These are phyloP conservation scores for Drosophila miranda DNA, from an alignment of 1,140 invertebrate genomes.

Conservation along the genomic window DNA sequence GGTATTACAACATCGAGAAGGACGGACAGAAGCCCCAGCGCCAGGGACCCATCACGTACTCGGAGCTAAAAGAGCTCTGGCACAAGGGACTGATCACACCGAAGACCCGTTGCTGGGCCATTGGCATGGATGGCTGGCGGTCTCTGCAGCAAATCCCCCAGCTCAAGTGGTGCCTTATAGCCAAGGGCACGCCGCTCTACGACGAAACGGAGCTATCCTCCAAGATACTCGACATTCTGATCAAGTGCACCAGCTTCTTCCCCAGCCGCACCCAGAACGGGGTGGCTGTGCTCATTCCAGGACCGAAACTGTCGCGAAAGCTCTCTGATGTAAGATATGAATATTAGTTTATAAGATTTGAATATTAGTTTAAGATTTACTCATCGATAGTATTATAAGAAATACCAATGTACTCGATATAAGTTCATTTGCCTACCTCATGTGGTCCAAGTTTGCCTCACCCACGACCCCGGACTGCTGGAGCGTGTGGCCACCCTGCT, in stretches of 20 bases:
- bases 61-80: conserved; percentile 90
- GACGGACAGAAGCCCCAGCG: conserved; percentile 89
- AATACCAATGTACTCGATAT: too few relatives aligned
- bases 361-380: too few relatives aligned
- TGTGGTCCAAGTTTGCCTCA: conserved; percentile 97
- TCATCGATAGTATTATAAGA: too few relatives aligned
- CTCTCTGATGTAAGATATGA: too few relatives aligned
- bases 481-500: conserved; percentile 94
- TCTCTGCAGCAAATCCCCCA: conserved; percentile 94
- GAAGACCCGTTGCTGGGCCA: conserved; percentile 98
- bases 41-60: conserved; percentile 94
- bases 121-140: conserved; percentile 98
- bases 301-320: conserved; percentile 95
- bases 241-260: conserved; percentile 96
- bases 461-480: conserved; percentile 98
- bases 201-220: conserved; percentile 97
- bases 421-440: conserved; percentile 95
- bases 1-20: conserved; percentile 95
- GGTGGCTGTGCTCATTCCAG: conserved; percentile 93
- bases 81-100: conserved; percentile 88
- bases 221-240: conserved; percentile 95
- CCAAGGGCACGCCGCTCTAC: conserved; percentile 90
- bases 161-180: conserved; percentile 94
- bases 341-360: too few relatives aligned
- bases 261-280: conserved; percentile 88